A percentile compares a stretch with the other conserved stretches of the same genome.
Conservation (phyloP, 1,140 invertebrate genomes). For the Pteromalus puparum region DNA sequence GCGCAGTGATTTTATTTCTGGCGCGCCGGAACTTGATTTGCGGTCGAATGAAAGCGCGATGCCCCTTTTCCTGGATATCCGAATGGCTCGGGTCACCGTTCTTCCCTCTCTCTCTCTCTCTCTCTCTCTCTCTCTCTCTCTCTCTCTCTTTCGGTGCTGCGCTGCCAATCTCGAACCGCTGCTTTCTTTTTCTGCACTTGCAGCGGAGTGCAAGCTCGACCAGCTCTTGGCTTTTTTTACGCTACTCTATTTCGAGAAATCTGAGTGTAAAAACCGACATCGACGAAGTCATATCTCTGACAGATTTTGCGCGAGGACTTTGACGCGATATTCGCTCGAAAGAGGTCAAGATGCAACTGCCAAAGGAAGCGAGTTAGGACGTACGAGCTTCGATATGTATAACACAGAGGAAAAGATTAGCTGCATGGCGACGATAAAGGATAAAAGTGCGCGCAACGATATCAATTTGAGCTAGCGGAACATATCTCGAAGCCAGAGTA, state of each 20-base stretch:
- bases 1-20: constrained; percentile 64
- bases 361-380: not conserved
- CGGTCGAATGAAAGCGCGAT: not conserved
- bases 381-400: too few relatives aligned
- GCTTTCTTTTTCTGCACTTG: not conserved
- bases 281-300: too few relatives aligned
- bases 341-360: not conserved
- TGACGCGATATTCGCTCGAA: too few relatives aligned
- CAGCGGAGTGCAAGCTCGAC: not conserved
- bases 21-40: constrained; percentile 61
- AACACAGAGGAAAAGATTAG: not conserved
- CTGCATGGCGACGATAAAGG: not conserved
- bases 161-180: not conserved
- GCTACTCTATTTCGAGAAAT: not conserved
- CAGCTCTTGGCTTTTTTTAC: not conserved
- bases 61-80: not conserved
- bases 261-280: not conserved
- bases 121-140: too few relatives aligned
- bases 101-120: not conserved
- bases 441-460: not conserved
- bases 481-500: not conserved
- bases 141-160: not conserved
- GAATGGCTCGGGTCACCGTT: not conserved
- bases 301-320: too few relatives aligned
- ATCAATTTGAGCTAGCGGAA: not conserved